phyloP scores from a whole-genome alignment of 1,140 invertebrate species.

The Drosophila kurseongensis region DNA sequence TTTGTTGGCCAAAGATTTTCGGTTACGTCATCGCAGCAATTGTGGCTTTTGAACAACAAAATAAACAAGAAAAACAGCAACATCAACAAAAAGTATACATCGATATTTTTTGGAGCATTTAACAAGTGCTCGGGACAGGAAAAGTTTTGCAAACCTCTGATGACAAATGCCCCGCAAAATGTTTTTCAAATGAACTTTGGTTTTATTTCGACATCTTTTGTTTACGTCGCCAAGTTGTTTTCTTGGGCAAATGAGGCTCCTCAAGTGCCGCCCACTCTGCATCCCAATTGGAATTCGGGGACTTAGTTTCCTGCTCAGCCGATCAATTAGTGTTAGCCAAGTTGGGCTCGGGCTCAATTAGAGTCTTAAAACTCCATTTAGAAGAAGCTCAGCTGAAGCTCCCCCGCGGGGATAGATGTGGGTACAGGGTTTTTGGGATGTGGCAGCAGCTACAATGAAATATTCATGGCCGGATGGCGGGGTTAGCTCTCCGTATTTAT shows the following conservation, averaged over 20 bases:
- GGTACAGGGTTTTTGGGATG: slow-evolving; percentile 2
- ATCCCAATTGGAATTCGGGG: slow-evolving; percentile 8
- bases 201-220: slow-evolving; percentile 39
- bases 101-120: slow-evolving; percentile 44
- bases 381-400: slow-evolving; percentile 27
- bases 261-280: slow-evolving; percentile 31
- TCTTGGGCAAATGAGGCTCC: slow-evolving; percentile 11
- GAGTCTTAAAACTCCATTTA: slow-evolving; percentile 52
- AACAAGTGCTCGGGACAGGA: slow-evolving; percentile 46
- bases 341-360: slow-evolving; percentile 36
- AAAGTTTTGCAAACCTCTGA: slow-evolving; percentile 30
- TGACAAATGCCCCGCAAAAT: slow-evolving; percentile 46
- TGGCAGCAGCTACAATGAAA: slow-evolving; percentile 35
- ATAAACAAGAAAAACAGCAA: neutral
- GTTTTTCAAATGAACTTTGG: slow-evolving; percentile 51
- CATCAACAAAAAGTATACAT: slow-evolving; percentile 7
- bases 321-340: slow-evolving; percentile 49
- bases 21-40: slow-evolving; percentile 38
- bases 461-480: slow-evolving; percentile 27
- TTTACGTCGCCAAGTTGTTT: slow-evolving; percentile 31
- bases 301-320: slow-evolving; percentile 5
- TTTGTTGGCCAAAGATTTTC: slow-evolving; percentile 40
- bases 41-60: slow-evolving; percentile 9
- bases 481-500: slow-evolving; percentile 42
- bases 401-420: neutral